phyloP scores from a whole-genome alignment of 2,888 invertebrate genomes.

The Hylaea fasciaria region DNA sequence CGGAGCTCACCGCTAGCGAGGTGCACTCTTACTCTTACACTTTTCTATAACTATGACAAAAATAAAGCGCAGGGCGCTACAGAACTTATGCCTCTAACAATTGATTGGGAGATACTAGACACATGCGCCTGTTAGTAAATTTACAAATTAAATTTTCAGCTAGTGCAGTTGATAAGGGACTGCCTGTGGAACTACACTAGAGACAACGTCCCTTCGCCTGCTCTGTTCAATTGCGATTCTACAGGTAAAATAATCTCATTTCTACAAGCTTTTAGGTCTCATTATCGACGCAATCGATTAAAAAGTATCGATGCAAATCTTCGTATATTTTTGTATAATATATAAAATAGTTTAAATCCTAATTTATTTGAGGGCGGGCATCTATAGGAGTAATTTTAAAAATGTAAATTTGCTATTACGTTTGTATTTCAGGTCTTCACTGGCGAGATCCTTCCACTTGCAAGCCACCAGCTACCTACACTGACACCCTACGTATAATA shows the following conservation, averaged over 20 bases:
- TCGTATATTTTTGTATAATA: too few species aligned
- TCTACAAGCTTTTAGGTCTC: too few species aligned
- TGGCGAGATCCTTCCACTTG: conserved; percentile 91
- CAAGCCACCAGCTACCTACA: conserved; percentile 89
- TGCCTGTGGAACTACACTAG: conserved; percentile 96
- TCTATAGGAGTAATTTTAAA: conserved; percentile 2
- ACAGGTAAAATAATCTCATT: conserved; percentile 72
- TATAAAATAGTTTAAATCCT: too few species aligned
- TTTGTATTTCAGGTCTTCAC: conserved; percentile 76
- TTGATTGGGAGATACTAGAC: too few species aligned
- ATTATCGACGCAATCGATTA: too few species aligned
- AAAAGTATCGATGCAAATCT: too few species aligned
- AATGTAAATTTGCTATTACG: too few species aligned
- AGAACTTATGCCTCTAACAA: too few species aligned
- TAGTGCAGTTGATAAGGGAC: conserved; percentile 91
- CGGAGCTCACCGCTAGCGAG: conserved; percentile 89
- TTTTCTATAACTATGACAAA: background rate
- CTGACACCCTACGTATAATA: conserved; percentile 91
- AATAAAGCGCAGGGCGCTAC: too few species aligned
- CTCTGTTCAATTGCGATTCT: conserved; percentile 88
- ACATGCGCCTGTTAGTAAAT: too few species aligned
- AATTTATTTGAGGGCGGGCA: too few species aligned
- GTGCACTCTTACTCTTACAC: conserved; percentile 56
- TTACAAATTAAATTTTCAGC: conserved; percentile 80
- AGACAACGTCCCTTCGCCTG: conserved; percentile 94